Evolutionary conservation across 2,113 vertebrate species (phyloP).

Genomic region (Sapayoa aenigma): DNA sequence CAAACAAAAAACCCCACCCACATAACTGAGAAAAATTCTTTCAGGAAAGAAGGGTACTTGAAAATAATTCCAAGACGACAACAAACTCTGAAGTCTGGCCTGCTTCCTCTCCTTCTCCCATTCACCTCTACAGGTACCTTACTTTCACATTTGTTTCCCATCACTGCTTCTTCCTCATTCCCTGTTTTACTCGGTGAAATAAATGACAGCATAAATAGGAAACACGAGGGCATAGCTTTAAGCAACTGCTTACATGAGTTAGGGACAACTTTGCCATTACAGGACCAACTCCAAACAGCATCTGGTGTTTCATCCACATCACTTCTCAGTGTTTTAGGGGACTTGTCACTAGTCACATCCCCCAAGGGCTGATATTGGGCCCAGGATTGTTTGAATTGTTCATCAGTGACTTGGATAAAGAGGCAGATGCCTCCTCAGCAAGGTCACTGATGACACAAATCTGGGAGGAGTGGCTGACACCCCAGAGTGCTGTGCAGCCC

Average conservation of each 20-base stretch:
- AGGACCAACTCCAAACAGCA: background rate
- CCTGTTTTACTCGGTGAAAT: background rate
- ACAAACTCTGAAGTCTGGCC: background rate
- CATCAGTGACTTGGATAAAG: background rate
- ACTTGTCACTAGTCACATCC: background rate
- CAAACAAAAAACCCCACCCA: background rate
- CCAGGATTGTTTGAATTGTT: background rate
- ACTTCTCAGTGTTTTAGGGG: background rate
- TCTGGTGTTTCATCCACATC: background rate
- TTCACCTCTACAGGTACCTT: background rate
- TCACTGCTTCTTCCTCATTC: background rate
- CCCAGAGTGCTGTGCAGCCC: background rate
- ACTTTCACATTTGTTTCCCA: background rate
- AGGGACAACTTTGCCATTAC: background rate
- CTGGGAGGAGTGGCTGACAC: background rate
- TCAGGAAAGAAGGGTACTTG: background rate
- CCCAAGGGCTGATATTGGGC: background rate
- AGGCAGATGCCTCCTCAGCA: background rate
- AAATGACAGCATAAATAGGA: background rate
- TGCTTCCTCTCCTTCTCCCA: background rate
- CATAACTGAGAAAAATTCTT: background rate
- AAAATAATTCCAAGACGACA: background rate
- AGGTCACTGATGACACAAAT: background rate
- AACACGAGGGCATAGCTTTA: background rate
- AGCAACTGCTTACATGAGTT: background rate